Base-by-base conservation (phyloP, 2,797 vertebrate species). In the Pangasius larnaudii region DNA sequence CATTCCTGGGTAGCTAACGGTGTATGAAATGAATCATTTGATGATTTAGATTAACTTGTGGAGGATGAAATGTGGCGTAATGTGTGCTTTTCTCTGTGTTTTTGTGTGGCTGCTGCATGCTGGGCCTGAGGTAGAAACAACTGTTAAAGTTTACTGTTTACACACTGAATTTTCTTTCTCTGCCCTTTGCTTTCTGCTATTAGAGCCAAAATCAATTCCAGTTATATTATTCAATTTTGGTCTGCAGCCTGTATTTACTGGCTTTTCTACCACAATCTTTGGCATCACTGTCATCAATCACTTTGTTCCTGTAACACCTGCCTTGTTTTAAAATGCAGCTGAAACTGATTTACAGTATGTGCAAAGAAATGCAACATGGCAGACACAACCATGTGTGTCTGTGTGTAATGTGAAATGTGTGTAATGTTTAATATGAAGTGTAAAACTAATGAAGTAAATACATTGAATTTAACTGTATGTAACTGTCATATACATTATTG, bases 311-410 rank as follows among this genome's bases (percentile, higher is more conserved):
- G 24, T 13, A 46, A 3, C 22, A 42, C 36, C 33, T 61, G 36
- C 8, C 7, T 19, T 81, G 14, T 61, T 61, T 61, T 59, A 61
- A 59, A 39, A 80, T 3, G 19, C 3, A 13, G 53, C 33, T 6
- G 8, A 58, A 56, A 79, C 13, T 51, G 27, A 77, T 16, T 75
- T 33, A 78, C 53, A 3, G 30, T 5, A 22, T 22, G 30, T 79
- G 16, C 18, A 33, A 79, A 56, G 71, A 86, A 88, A 78, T 88
- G 9, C 79, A 84, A 27, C 46, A 61, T 78, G 74, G 46, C 74
- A 88, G 83, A 65, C 27, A 39, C 56, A 67, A 81, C 78, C 49
- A 36, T 77, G n/a, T n/a, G n/a, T n/a, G n/a, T n/a, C n/a, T 33
- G 6, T 77, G 8, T 19, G 46, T 77, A 36, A 33, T n/a, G 5